Conservation (phyloP, 2,113 vertebrate species). For the Bujurquina vittata region DNA sequence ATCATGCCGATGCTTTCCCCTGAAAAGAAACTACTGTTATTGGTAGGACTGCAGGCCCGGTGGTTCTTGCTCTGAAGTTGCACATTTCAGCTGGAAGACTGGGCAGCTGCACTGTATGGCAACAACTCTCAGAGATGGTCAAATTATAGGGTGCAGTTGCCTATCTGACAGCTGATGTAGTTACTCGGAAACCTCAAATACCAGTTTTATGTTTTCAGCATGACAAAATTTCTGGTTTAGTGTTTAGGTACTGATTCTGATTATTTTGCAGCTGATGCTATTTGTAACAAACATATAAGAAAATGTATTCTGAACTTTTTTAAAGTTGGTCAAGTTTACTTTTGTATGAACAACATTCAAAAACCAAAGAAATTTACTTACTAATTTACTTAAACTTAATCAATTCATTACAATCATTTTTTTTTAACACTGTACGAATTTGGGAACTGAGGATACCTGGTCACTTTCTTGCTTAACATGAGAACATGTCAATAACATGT, state of each 20-base stretch:
- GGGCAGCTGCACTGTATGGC: constrained; percentile 21
- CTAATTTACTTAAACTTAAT: too few species aligned
- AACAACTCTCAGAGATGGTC: constrained; percentile 20
- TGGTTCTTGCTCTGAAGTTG: constrained; percentile 49
- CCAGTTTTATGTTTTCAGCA: not conserved
- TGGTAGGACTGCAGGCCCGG: constrained; percentile 28
- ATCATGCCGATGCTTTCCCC: constrained; percentile 44
- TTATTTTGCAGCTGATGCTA: not conserved
- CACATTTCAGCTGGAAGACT: constrained; percentile 38
- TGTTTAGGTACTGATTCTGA: too few species aligned
- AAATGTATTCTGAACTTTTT: not conserved
- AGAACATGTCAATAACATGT: not conserved
- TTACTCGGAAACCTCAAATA: not conserved
- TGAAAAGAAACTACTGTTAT: constrained; percentile 53
- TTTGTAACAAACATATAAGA: too few species aligned
- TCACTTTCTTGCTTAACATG: not conserved
- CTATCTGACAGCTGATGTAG: not conserved
- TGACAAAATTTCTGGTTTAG: too few species aligned
- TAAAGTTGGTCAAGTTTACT: not conserved
- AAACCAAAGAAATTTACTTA: not conserved
- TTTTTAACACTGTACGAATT: not conserved
- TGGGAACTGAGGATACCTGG: not conserved
- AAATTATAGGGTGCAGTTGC: constrained; percentile 19
- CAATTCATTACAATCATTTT: not conserved
- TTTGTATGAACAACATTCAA: not conserved